These are phyloP conservation scores for Pheucticus melanocephalus DNA, from an alignment of 2,113 vertebrate species.

Conservation along the genomic window DNA sequence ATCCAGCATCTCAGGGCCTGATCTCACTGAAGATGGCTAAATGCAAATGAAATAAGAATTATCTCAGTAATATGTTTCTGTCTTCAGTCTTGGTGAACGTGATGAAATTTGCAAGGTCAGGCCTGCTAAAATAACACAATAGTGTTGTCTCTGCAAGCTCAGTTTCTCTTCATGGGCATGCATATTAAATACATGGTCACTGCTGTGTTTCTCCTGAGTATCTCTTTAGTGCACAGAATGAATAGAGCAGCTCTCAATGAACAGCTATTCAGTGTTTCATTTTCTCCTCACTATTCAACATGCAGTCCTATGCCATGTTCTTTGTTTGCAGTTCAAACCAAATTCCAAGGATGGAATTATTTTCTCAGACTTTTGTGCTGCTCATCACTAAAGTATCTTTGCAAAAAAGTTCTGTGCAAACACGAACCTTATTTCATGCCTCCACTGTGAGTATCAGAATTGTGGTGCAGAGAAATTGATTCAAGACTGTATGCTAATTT, in stretches of 20 bases:
- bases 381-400: not conserved
- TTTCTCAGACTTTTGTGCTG: constrained; percentile 5
- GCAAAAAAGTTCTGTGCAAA: not conserved
- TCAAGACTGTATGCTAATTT: constrained; percentile 29
- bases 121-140: constrained; percentile 34
- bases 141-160: constrained; percentile 20
- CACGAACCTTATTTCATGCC: not conserved
- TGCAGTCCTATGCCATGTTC: constrained; percentile 4
- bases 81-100: constrained; percentile 13
- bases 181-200: constrained; percentile 53
- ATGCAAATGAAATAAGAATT: not conserved
- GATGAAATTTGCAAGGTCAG: constrained; percentile 62
- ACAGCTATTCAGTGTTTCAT: constrained; percentile 63
- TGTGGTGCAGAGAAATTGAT: not conserved
- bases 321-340: constrained; percentile 1
- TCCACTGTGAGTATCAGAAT: not conserved
- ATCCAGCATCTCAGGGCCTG: not conserved
- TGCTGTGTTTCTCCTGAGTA: constrained; percentile 54
- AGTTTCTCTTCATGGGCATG: constrained; percentile 22
- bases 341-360: not conserved
- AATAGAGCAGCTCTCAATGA: constrained; percentile 30
- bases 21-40: not conserved
- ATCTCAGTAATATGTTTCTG: constrained; percentile 9
- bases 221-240: constrained; percentile 36
- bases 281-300: constrained; percentile 52